Evolutionary conservation across 2,797 vertebrate species (phyloP).

Genomic region (Amblyopsis hoosieri): DNA sequence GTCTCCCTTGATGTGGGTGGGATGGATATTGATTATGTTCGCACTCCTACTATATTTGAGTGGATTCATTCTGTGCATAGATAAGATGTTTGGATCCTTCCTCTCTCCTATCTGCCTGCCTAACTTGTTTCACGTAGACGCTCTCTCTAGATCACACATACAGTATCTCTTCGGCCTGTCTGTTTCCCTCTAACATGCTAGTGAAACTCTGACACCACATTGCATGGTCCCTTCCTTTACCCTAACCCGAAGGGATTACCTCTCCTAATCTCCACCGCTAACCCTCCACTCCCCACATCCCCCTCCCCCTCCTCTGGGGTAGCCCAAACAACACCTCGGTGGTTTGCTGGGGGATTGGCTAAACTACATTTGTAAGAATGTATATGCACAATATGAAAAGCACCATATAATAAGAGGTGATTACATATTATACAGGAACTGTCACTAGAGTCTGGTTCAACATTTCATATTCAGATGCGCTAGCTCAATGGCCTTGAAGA

Average conservation of each 20-base stretch:
- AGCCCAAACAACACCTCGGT: slow-evolving; percentile 69
- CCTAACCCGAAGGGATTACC: slow-evolving; percentile 64
- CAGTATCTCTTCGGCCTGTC: slow-evolving; percentile 24
- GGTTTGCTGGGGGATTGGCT: slow-evolving; percentile 31
- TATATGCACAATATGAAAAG: neutral
- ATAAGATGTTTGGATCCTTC: slow-evolving; percentile 4
- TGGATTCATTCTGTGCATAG: slow-evolving; percentile 18
- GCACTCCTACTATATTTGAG: neutral
- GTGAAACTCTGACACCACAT: slow-evolving; percentile 61
- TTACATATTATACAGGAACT: neutral
- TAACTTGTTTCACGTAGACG: neutral
- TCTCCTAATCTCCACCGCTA: slow-evolving; percentile 67
- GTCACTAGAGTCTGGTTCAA: neutral
- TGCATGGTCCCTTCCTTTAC: slow-evolving; percentile 48
- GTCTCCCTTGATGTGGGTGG: slow-evolving; percentile 28
- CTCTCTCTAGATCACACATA: slow-evolving; percentile 22
- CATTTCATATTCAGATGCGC: neutral
- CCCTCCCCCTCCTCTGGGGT: slow-evolving; percentile 35
- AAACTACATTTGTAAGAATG: slow-evolving; percentile 18
- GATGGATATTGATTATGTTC: slow-evolving; percentile 7
- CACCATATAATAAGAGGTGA: neutral
- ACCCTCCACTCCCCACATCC: slow-evolving; percentile 42
- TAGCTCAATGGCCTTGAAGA: neutral
- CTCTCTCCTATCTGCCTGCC: slow-evolving; percentile 27
- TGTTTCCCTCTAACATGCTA: neutral